Evolutionary conservation across 2,797 vertebrate genomes (phyloP).

Genomic region (Mionectes olivaceus): DNA sequence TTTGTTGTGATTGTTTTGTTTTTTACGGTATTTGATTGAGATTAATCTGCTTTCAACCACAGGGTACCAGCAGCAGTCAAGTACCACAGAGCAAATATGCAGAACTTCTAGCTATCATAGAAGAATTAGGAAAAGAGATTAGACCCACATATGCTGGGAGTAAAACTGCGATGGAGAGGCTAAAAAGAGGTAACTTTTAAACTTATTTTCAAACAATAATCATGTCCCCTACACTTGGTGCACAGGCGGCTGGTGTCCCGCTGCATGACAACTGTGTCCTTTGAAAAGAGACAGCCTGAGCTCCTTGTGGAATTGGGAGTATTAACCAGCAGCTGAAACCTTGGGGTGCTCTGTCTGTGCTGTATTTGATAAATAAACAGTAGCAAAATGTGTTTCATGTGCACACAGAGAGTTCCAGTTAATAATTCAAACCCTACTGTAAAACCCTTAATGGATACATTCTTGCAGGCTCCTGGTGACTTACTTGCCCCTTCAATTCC

Average conservation of each 20-base stretch:
- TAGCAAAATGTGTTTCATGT: background rate
- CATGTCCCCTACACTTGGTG: background rate
- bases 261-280: background rate
- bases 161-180: conserved; percentile 99
- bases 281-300: background rate
- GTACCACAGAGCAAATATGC: conserved; percentile 98
- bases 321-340: background rate
- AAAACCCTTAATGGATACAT: background rate
- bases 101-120: conserved; percentile 97
- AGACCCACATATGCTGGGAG: conserved; percentile 97
- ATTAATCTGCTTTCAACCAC: background rate
- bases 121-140: conserved; percentile 98
- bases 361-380: background rate
- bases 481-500: background rate
- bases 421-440: background rate
- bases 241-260: background rate
- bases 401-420: background rate
- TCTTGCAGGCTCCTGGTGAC: background rate
- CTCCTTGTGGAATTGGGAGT: background rate
- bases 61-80: conserved; percentile 92
- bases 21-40: background rate
- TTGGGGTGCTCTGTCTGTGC: background rate
- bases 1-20: background rate
- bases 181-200: conserved; percentile 89
- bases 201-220: background rate